phyloP scores from a whole-genome alignment of 2,113 vertebrate species.

The Callionymus lyra region DNA sequence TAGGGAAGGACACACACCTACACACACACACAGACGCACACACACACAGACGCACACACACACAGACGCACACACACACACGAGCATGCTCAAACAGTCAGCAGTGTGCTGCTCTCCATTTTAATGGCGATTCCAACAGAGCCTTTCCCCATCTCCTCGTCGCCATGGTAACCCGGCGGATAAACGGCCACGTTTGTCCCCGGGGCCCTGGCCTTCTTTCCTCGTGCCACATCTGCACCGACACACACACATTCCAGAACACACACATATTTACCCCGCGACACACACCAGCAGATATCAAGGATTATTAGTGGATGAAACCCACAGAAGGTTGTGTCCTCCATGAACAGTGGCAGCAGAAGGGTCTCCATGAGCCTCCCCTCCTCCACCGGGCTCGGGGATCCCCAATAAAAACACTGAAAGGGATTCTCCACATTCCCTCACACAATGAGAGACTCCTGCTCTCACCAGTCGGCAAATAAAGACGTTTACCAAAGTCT shows the following conservation, averaged over 20 bases:
- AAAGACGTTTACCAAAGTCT: too few species aligned
- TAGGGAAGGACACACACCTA: not conserved
- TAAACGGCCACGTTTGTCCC: slow-evolving; percentile 71
- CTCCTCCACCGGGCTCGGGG: slow-evolving; percentile 20
- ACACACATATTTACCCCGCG: slow-evolving; percentile 13
- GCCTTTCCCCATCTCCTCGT: slow-evolving; percentile 62
- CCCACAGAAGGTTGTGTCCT: too few species aligned
- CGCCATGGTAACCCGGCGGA: slow-evolving; percentile 77
- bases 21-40: not conserved
- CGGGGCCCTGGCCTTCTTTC: slow-evolving; percentile 71
- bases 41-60: slow-evolving; percentile 4
- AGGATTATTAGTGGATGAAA: slow-evolving; percentile 21
- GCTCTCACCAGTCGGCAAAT: too few species aligned
- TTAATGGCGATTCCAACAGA: slow-evolving; percentile 76
- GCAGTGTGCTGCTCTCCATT: slow-evolving; percentile 47
- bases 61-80: not conserved
- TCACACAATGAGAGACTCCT: not conserved
- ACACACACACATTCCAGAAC: slow-evolving; percentile 30
- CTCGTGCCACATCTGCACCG: slow-evolving; percentile 57
- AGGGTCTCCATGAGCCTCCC: slow-evolving; percentile 16
- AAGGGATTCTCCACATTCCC: slow-evolving; percentile 6
- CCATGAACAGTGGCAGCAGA: slow-evolving; percentile 1
- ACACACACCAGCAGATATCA: slow-evolving; percentile 12
- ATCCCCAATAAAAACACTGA: slow-evolving; percentile 29
- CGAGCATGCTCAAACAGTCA: slow-evolving; percentile 52